Base-by-base conservation (phyloP, 1,140 invertebrate species). In the Zophobas morio region DNA sequence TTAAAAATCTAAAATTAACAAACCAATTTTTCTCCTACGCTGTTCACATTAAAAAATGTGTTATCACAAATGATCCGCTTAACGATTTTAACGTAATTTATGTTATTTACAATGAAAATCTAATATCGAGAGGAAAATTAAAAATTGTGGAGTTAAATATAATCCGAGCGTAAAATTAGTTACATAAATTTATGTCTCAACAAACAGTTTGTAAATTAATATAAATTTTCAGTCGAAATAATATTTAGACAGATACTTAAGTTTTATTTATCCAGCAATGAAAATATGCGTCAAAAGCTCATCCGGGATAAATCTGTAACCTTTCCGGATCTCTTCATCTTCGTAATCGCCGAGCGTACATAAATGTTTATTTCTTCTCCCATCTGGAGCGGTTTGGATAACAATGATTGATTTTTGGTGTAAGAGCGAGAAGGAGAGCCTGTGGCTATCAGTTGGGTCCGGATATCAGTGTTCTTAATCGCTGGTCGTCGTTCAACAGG, bases 391-490 rank as follows among this genome's bases (percentile, higher is more conserved):
- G 8, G 8, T 57, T 57, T 20, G 54, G 33, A 57, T 63, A 63
- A 63, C 35, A 63, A 66, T 66, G 60, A 66, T 66, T 66, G 60
- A 66, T 66, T 66, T 66, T 42, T 33, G 8, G 8, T 66, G 39
- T 40, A 6, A 42, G 39, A 66, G 2, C 20, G 37, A 60, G 32
- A 66, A 57, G 34, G 20, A 51, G 32, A 8, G 32, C 34, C 54
- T 33, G 34, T 57, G 34, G 60, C 5, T 66, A 66, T 66, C 33
- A 42, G 40, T 42, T 57, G 60, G 60, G 39, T 5, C 60, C 8
- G 56, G 60, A 66, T 66, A 66, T 66, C 60, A 33, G 60, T 66
- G 60, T 73, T 56, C 46, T n/a, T 53, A 56, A 73, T 73, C 71
- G 54, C 53, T 73, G 49, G 54, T 56, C 49, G 54, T 56, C 49